These are phyloP conservation scores for Montipora foliosa DNA, from an alignment of 64 coral and sea anemone species.

Conservation along the genomic window DNA sequence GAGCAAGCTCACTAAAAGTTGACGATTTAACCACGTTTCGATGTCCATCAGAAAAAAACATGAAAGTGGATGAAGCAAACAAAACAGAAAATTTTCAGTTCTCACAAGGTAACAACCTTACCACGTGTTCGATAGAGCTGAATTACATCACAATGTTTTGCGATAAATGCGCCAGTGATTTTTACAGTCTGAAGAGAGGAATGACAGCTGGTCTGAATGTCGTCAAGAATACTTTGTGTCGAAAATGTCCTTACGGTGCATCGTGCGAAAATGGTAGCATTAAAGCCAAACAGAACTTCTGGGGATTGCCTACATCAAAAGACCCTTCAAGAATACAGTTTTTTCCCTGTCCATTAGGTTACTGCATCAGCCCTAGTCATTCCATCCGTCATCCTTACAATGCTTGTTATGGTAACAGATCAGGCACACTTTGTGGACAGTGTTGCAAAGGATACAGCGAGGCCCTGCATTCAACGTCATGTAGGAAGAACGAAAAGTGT, in stretches of 20 bases:
- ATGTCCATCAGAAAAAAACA: constrained; percentile 18
- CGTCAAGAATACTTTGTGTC: constrained; percentile 17
- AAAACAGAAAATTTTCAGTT: neutral
- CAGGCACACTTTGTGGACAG: constrained; percentile 67
- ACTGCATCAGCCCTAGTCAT: constrained; percentile 3
- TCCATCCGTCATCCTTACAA: neutral
- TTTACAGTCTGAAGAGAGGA: constrained; percentile 63
- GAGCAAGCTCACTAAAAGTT: neutral
- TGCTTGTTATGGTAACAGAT: constrained; percentile 54
- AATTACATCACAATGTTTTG: constrained; percentile 44
- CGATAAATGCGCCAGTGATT: constrained; percentile 38
- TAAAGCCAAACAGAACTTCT: constrained; percentile 62
- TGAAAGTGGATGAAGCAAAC: neutral
- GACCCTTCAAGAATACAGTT: constrained; percentile 48
- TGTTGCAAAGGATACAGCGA: constrained; percentile 70
- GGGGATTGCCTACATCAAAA: constrained; percentile 15
- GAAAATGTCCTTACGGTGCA: constrained; percentile 75
- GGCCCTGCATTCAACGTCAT: constrained; percentile 67
- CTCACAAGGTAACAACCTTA: neutral
- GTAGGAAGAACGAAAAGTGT: constrained; percentile 63
- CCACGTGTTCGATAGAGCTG: neutral
- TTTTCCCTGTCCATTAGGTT: constrained; percentile 65
- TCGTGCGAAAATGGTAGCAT: constrained; percentile 30
- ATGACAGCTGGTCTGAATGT: neutral
- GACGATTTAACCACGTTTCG: neutral